A percentile compares a stretch with the other conserved stretches of the same genome.
Evolutionary conservation across 2,113 vertebrate species (phyloP).

Genomic region (Cynoglossus semilaevis): DNA sequence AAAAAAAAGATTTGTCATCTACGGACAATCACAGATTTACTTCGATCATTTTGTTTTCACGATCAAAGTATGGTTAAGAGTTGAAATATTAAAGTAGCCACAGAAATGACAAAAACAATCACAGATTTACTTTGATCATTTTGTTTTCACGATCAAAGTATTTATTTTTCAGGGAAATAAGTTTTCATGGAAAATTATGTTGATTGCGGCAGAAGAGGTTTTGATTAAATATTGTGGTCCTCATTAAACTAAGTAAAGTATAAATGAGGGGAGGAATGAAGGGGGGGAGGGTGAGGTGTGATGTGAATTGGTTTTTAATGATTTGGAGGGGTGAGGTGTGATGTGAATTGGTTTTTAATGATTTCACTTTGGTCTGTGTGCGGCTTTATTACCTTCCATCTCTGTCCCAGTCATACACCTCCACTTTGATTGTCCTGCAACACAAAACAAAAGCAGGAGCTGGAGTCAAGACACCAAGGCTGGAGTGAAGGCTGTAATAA

Average conservation of each 20-base stretch:
- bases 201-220: not conserved
- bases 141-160: not conserved
- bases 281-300: too few species aligned
- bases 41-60: not conserved
- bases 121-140: not conserved
- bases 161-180: too few species aligned
- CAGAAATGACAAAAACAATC: not conserved
- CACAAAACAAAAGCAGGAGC: conserved; percentile 35
- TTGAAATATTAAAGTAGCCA: not conserved
- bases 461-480: too few species aligned
- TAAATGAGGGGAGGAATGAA: too few species aligned
- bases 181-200: too few species aligned
- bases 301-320: not conserved
- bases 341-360: not conserved
- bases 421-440: conserved; percentile 89
- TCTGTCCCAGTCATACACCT: conserved; percentile 94
- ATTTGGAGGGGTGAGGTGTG: too few species aligned
- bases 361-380: not conserved
- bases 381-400: conserved; percentile 84
- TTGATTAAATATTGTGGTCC: too few species aligned
- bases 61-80: not conserved
- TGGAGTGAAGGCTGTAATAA: conserved; percentile 27
- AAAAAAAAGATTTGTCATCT: too few species aligned
- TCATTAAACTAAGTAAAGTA: too few species aligned
- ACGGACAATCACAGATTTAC: not conserved